Percentiles rank a stretch among this genome's conserved stretches.
Evolutionary conservation across 2,888 invertebrate genomes (phyloP).

Genomic region (Luperina nickerlii): DNA sequence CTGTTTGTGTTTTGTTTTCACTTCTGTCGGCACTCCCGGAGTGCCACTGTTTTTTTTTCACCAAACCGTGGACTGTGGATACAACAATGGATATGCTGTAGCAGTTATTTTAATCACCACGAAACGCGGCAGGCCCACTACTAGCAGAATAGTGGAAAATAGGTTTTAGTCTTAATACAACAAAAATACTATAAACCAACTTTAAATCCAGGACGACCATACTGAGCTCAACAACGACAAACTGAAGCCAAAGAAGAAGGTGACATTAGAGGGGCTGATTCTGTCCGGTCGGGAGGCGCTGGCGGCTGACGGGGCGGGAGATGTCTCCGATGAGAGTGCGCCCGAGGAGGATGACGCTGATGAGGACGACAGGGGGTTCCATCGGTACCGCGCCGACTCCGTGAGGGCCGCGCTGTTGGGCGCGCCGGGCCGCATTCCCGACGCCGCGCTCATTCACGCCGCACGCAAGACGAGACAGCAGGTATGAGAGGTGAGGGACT

Average conservation of each 20-base stretch:
- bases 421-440: conserved; percentile 97
- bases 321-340: conserved; percentile 89
- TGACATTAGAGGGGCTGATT: conserved; percentile 90
- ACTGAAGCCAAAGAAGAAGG: conserved; percentile 81
- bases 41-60: too few relatives aligned
- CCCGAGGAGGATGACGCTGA: conserved; percentile 86
- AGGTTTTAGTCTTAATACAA: neutral
- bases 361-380: conserved; percentile 84
- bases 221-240: conserved; percentile 67
- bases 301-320: conserved; percentile 94
- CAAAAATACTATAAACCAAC: conserved; percentile 56
- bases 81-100: too few relatives aligned
- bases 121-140: too few relatives aligned
- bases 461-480: conserved; percentile 98
- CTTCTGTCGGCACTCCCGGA: too few relatives aligned
- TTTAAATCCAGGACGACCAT: conserved; percentile 74
- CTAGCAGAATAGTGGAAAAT: neutral
- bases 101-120: neutral
- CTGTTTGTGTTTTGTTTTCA: too few relatives aligned
- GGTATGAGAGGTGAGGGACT: conserved; percentile 95
- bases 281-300: conserved; percentile 95
- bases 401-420: conserved; percentile 94
- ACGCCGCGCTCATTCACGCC: conserved; percentile 99
- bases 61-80: too few relatives aligned
- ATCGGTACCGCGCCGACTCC: conserved; percentile 91